These are phyloP conservation scores for Zaprionus davidi DNA, from an alignment of 1,140 invertebrate species.

Conservation along the genomic window DNA sequence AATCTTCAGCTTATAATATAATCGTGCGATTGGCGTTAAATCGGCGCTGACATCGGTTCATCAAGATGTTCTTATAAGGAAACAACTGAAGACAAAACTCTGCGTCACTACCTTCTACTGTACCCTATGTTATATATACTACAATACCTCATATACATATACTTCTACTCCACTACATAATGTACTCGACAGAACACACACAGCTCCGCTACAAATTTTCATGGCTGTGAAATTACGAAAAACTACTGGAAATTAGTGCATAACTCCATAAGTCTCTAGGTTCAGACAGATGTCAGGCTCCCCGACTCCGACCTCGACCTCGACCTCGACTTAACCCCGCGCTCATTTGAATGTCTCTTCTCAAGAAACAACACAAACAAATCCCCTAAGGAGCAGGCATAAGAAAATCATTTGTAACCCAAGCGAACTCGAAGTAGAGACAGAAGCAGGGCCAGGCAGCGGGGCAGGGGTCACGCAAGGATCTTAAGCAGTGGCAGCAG, in stretches of 20 bases:
- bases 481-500: constrained; percentile 42
- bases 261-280: constrained; percentile 53
- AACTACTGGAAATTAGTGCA: constrained; percentile 69
- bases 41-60: constrained; percentile 53
- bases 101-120: too few species aligned
- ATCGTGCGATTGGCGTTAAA: constrained; percentile 69
- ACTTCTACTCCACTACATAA: not conserved
- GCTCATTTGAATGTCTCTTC: constrained; percentile 75
- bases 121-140: not conserved
- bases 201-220: constrained; percentile 50
- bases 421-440: constrained; percentile 24
- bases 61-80: not conserved
- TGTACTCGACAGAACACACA: not conserved
- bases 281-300: constrained; percentile 65
- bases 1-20: constrained; percentile 25
- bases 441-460: constrained; percentile 1
- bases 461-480: constrained; percentile 27
- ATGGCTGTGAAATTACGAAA: constrained; percentile 54
- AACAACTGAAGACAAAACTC: not conserved
- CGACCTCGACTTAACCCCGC: constrained; percentile 46
- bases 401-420: constrained; percentile 71
- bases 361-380: constrained; percentile 60
- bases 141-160: not conserved
- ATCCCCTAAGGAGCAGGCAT: constrained; percentile 67
- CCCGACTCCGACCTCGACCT: constrained; percentile 46